Conservation (phyloP, 1,140 invertebrate genomes). For the Cardiocondyla obscurior region DNA sequence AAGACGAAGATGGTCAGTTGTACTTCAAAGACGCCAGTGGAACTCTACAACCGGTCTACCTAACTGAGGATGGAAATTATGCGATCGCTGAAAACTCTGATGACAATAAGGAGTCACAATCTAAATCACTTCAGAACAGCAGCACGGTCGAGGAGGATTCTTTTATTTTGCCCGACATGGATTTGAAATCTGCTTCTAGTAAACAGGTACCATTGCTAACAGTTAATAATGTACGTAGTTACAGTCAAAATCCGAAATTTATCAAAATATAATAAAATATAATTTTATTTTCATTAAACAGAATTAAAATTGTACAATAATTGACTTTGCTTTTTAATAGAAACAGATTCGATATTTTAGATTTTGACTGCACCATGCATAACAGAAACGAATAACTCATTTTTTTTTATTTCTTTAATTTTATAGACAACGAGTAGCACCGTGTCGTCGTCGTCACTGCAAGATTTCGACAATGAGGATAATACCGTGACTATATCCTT, state of each 20-base stretch:
- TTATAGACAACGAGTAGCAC: constrained; percentile 1
- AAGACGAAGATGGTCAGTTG: constrained; percentile 82
- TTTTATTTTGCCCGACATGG: constrained; percentile 74
- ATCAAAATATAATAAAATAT: no score
- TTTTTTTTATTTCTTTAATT: constrained; percentile 30
- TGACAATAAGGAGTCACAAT: constrained; percentile 73
- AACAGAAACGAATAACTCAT: background rate
- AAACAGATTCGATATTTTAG: no score
- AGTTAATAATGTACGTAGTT: no score
- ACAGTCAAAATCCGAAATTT: no score
- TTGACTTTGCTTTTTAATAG: no score
- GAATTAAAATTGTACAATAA: no score
- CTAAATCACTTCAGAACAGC: constrained; percentile 61
- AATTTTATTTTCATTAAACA: no score
- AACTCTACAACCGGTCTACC: constrained; percentile 79
- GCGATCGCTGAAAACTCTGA: constrained; percentile 78
- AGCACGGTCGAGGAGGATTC: constrained; percentile 70
- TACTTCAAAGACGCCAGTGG: constrained; percentile 82
- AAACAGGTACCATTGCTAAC: constrained; percentile 75
- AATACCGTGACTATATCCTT: constrained; percentile 82
- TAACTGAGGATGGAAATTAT: constrained; percentile 82
- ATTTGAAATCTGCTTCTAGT: constrained; percentile 58
- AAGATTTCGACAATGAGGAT: constrained; percentile 79
- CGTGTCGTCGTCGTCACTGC: constrained; percentile 43
- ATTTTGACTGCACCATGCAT: no score